Evolutionary conservation across 2,797 vertebrate species (phyloP).

Genomic region (Eleutherodactylus coqui): DNA sequence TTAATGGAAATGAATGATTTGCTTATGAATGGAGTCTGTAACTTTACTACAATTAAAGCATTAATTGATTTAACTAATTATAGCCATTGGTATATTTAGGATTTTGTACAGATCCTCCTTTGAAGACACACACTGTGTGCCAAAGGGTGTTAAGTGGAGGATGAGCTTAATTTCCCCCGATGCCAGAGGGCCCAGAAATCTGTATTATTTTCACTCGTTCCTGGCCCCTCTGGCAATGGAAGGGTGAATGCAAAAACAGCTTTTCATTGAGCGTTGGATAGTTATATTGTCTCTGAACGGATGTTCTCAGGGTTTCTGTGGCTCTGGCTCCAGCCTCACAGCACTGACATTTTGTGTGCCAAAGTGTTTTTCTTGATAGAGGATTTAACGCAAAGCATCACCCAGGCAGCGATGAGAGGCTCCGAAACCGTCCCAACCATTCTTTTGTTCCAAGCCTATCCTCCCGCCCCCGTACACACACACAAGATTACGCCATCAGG

Average conservation of each 20-base stretch:
- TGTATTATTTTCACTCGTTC: constrained; percentile 10
- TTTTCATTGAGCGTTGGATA: constrained; percentile 53
- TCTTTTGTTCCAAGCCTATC: constrained; percentile 57
- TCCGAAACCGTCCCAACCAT: constrained; percentile 61
- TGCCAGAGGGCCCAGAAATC: constrained; percentile 24
- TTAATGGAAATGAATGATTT: not conserved
- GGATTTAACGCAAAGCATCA: constrained; percentile 57
- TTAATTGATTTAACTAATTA: constrained; percentile 25
- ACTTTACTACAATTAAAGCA: not conserved
- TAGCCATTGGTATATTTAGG: constrained; percentile 14
- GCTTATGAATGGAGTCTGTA: constrained; percentile 13
- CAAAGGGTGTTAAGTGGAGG: constrained; percentile 32
- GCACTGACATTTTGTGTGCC: constrained; percentile 52
- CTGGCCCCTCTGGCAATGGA: constrained; percentile 46
- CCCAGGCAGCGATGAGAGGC: constrained; percentile 60
- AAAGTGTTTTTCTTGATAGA: constrained; percentile 60
- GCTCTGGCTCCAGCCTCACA: constrained; percentile 56
- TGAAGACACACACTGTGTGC: constrained; percentile 25
- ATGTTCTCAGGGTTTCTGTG: constrained; percentile 62
- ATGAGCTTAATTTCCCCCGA: constrained; percentile 24
- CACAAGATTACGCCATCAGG: constrained; percentile 60
- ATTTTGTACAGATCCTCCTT: not conserved
- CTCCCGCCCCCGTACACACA: constrained; percentile 52
- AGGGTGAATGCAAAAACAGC: constrained; percentile 51
- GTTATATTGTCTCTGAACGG: constrained; percentile 61